Base-by-base conservation (phyloP, 2,113 vertebrate genomes). In the Anthoscopus minutus region DNA sequence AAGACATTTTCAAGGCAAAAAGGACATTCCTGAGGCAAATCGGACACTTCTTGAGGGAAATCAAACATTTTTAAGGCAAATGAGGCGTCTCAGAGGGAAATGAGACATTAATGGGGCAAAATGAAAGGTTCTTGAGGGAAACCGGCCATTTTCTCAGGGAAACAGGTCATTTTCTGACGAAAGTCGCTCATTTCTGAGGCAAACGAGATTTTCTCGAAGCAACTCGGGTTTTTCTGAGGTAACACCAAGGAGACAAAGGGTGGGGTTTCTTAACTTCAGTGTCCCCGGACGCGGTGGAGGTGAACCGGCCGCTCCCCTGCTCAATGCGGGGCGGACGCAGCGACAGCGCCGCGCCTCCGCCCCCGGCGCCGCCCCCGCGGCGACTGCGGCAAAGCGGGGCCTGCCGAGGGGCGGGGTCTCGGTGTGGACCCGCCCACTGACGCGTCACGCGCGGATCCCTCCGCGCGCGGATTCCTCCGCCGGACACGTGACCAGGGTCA, bases 401-500 rank as follows among this genome's bases (percentile, higher is more conserved):
- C 17, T 1, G 8, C 0, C 0, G 21, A 14, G 27, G 51, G 62
- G 62, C 40, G 51, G 6, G 40, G 62, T 8, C 51, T 14, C 28
- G 1, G 2, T 0, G 1, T 5, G 27, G 33, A 0, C 11, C 2
- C 76, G 24, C 76, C 48, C 31, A 30, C 1, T 1, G 1, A 4
- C 20, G 1, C 31, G 0, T 51, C 45, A 51, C 67, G 1, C 1
- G 1, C 7, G 2, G 4, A 62, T 72, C 67, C 47, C 33, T 83
- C 81, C 81, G 57, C 67, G 80, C 25, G 15, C 7, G 47, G 57
- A 70, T 82, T 54, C 45, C 31, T 71, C 80, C 80, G 80, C 80
- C 45, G 9, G 0, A 6, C 54, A 35, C 15, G 20, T 19, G 65
- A 9, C 35, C 42, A 9, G 3, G 5, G 9, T 3, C 30, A 0